Conservation (phyloP, 1,140 invertebrate species). For the Papilio polytes region DNA sequence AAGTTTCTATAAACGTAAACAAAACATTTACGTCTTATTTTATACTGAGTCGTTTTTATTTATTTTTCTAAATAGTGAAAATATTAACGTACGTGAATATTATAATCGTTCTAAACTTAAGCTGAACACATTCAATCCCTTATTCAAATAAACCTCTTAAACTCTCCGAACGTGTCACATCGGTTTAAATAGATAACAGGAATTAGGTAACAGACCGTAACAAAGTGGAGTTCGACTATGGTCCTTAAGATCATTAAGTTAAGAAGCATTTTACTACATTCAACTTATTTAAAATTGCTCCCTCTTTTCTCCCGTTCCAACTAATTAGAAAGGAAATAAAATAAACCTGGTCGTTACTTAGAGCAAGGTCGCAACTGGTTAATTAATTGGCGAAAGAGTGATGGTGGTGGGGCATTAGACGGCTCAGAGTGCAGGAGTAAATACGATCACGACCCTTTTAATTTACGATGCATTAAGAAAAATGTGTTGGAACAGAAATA, state of each 20-base stretch:
- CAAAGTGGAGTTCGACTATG: slow-evolving; percentile 25
- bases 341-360: slow-evolving; percentile 58
- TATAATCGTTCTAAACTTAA: slow-evolving; percentile 34
- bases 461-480: slow-evolving; percentile 26
- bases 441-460: slow-evolving; percentile 25
- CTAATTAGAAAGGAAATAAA: slow-evolving; percentile 66
- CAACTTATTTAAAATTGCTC: slow-evolving; percentile 43
- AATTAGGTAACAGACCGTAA: slow-evolving; percentile 28
- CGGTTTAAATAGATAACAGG: slow-evolving; percentile 36
- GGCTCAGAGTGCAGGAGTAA: slow-evolving; percentile 29
- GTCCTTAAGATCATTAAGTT: slow-evolving; percentile 31
- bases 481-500: not conserved
- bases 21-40: not conserved
- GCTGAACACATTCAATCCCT: slow-evolving; percentile 38
- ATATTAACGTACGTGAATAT: slow-evolving; percentile 25
- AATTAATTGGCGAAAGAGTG: slow-evolving; percentile 66
- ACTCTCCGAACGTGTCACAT: slow-evolving; percentile 39
- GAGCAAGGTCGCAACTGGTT: slow-evolving; percentile 57
- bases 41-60: not conserved
- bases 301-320: slow-evolving; percentile 48
- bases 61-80: not conserved
- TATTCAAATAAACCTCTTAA: slow-evolving; percentile 40
- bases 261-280: slow-evolving; percentile 19
- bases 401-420: slow-evolving; percentile 49
- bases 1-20: not conserved